phyloP scores from a whole-genome alignment of 2,797 vertebrate species.

The Microctenopoma steveboyesi region DNA sequence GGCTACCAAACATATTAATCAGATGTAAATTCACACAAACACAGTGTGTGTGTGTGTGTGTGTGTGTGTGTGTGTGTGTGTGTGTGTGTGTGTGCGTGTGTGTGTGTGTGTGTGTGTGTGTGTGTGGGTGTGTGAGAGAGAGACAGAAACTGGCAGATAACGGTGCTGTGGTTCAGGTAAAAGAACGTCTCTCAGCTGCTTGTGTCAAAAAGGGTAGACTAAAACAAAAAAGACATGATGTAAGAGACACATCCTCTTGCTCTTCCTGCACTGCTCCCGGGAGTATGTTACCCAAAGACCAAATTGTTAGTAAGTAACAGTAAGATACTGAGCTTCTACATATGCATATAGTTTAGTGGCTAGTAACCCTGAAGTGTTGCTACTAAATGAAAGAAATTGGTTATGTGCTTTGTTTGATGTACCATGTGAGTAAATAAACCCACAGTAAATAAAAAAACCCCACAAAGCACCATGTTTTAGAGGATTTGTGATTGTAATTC shows the following conservation, averaged over 20 bases:
- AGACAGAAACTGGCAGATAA: constrained; percentile 8
- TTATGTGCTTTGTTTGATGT: no score
- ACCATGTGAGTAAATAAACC: no score
- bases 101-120: neutral
- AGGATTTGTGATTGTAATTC: constrained; percentile 10
- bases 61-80: neutral
- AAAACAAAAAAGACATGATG: constrained; percentile 31
- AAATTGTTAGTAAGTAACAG: neutral
- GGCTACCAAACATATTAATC: neutral
- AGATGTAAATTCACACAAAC: constrained; percentile 1
- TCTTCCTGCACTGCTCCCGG: constrained; percentile 8
- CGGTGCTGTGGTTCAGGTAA: neutral
- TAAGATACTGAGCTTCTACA: neutral
- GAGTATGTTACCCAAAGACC: neutral
- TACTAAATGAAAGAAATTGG: neutral
- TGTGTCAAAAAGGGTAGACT: constrained; percentile 24
- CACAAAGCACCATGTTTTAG: neutral
- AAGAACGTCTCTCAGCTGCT: constrained; percentile 33
- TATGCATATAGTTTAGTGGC: neutral
- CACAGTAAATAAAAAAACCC: neutral
- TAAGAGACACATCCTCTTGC: constrained; percentile 26
- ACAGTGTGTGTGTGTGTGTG: neutral
- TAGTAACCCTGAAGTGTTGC: neutral
- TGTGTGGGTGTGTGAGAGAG: neutral
- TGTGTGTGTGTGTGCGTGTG: neutral